Conservation (phyloP, 2,888 invertebrate species). For the Phorcus lineatus region DNA sequence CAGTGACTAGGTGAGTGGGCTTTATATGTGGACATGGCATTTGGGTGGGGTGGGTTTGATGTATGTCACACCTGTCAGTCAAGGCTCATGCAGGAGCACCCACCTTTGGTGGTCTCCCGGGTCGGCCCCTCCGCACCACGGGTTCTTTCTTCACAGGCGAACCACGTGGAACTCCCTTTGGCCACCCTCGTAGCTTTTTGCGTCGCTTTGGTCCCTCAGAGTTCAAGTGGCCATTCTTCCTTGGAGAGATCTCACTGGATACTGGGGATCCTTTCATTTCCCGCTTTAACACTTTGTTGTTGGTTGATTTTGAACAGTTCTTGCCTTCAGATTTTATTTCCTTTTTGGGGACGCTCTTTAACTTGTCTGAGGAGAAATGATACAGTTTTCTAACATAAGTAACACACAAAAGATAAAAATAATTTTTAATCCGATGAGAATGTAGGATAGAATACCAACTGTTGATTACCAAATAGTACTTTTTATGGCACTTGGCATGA, state of each 20-base stretch:
- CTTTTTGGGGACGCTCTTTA: neutral
- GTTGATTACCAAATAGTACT: no score
- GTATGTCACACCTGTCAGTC: slow-evolving; percentile 10
- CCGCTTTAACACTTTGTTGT: neutral
- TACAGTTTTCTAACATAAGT: no score
- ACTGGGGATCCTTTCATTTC: neutral
- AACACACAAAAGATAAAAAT: no score
- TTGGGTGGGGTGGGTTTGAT: neutral
- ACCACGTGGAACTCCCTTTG: slow-evolving; percentile 44
- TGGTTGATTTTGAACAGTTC: neutral
- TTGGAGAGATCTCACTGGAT: neutral
- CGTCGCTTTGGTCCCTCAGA: neutral
- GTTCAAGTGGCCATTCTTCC: neutral
- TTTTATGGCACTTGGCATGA: no score
- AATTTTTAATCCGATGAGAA: no score
- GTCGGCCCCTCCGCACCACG: slow-evolving; percentile 40
- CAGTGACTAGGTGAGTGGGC: neutral
- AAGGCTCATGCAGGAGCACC: slow-evolving; percentile 19
- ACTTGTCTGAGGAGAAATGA: neutral
- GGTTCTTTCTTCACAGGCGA: slow-evolving; percentile 35
- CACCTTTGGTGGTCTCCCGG: slow-evolving; percentile 43
- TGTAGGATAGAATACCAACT: no score
- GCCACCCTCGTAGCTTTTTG: slow-evolving; percentile 50
- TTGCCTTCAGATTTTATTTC: neutral
- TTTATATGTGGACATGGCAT: neutral